These are phyloP conservation scores for Myrmecophaga tridactyla DNA, from an alignment of 2,113 vertebrate species.

Conservation along the genomic window DNA sequence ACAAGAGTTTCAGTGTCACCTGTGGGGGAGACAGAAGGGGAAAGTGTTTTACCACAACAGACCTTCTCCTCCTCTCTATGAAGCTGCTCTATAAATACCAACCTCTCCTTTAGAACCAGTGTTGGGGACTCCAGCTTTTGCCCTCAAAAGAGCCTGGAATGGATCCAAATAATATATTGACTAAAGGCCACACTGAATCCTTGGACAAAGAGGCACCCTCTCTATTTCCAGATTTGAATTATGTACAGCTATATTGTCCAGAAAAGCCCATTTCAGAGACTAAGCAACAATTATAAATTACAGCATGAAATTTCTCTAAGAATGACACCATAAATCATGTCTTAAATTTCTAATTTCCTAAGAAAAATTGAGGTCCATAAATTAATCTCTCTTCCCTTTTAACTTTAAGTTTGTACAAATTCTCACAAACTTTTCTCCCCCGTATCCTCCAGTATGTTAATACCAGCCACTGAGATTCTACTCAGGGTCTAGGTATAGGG, in stretches of 20 bases:
- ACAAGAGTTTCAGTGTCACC: neutral
- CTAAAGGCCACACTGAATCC: neutral
- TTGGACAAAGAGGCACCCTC: neutral
- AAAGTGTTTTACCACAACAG: no score
- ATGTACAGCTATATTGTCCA: neutral
- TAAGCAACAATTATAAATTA: fast-evolving
- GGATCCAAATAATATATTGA: neutral
- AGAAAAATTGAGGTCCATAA: neutral
- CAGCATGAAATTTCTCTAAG: neutral
- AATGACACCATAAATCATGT: neutral
- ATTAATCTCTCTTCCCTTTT: neutral
- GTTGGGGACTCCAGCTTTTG: neutral
- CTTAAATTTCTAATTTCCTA: neutral
- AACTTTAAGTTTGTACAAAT: neutral
- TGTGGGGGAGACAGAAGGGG: neutral
- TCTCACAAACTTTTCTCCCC: no score
- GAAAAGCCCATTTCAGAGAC: neutral
- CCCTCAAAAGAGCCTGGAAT: neutral
- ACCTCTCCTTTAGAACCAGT: neutral
- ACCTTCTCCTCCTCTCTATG: neutral
- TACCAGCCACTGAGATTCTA: neutral
- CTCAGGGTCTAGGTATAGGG: neutral
- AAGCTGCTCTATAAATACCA: neutral
- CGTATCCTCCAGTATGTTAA: neutral
- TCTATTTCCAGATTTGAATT: neutral